These are phyloP conservation scores for Cyrtodaria siliqua DNA, from an alignment of 2,888 invertebrate genomes.

Conservation along the genomic window DNA sequence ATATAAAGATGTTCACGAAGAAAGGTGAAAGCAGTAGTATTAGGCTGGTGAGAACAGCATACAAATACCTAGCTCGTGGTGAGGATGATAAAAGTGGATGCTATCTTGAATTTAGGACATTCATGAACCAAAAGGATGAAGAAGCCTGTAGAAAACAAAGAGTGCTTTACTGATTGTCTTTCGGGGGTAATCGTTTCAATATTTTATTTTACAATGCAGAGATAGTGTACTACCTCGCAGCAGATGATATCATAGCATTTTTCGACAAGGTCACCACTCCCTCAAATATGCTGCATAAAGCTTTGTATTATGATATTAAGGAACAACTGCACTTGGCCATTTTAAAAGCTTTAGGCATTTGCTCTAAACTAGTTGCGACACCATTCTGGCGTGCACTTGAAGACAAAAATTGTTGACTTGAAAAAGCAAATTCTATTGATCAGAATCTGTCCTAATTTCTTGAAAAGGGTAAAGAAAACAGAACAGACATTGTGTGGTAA, in stretches of 20 bases:
- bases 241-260: slow-evolving; percentile 1
- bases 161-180: slow-evolving; percentile 14
- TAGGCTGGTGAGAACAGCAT: slow-evolving; percentile 22
- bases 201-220: slow-evolving; percentile 42
- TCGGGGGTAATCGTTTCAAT: slow-evolving; percentile 36
- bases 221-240: slow-evolving; percentile 16
- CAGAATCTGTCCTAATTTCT: slow-evolving; percentile 15
- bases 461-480: slow-evolving; percentile 8
- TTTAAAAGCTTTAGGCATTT: slow-evolving; percentile 24
- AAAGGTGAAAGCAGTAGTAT: slow-evolving; percentile 21
- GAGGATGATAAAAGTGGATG: slow-evolving; percentile 42
- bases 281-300: slow-evolving; percentile 23
- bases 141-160: not conserved
- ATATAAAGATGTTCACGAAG: slow-evolving; percentile 27
- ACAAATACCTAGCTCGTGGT: slow-evolving; percentile 35
- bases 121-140: slow-evolving; percentile 5
- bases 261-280: slow-evolving; percentile 22
- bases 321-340: not conserved
- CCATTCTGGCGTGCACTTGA: slow-evolving; percentile 40
- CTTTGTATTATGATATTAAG: slow-evolving; percentile 18
- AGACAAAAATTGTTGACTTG: slow-evolving; percentile 28
- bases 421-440: slow-evolving; percentile 23
- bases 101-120: slow-evolving; percentile 34
- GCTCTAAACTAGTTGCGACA: slow-evolving; percentile 33
- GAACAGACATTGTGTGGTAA: slow-evolving; percentile 18